Conservation (phyloP, 30 jellyfish, hydroid and myxozoan species). For the Hydractinia symbiolongicarpus region DNA sequence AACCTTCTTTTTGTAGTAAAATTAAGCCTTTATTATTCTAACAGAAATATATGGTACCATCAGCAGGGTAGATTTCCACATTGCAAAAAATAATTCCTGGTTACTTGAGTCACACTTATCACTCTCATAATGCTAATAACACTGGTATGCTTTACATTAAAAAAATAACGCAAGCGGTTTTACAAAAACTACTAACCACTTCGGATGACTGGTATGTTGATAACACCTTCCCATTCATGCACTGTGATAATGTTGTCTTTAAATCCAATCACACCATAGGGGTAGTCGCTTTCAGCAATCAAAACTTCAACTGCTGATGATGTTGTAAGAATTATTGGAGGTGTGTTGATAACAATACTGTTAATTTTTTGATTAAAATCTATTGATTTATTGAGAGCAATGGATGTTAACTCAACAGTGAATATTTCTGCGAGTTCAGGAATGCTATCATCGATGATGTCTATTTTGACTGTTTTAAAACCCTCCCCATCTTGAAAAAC, state of each 20-base stretch:
- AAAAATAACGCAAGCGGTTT: too few relatives aligned
- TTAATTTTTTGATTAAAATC: slow-evolving; percentile 19
- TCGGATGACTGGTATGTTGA: slow-evolving; percentile 61
- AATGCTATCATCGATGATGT: slow-evolving; percentile 45
- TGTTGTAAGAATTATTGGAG: slow-evolving; percentile 55
- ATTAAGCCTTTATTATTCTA: too few relatives aligned
- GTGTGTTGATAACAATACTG: slow-evolving; percentile 61
- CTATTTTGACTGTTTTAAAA: slow-evolving; percentile 29
- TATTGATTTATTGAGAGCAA: slow-evolving; percentile 25
- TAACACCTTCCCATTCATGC: slow-evolving; percentile 66
- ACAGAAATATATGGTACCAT: too few relatives aligned
- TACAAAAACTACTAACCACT: slow-evolving; percentile 42
- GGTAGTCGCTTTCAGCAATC: slow-evolving; percentile 73
- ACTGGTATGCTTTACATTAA: too few relatives aligned
- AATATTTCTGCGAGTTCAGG: slow-evolving; percentile 81
- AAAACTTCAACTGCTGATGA: slow-evolving; percentile 34
- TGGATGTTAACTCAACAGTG: slow-evolving; percentile 46
- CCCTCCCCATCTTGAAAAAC: slow-evolving; percentile 48
- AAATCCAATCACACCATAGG: slow-evolving; percentile 78
- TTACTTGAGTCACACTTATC: too few relatives aligned
- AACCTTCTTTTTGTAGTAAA: too few relatives aligned
- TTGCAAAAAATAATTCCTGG: too few relatives aligned
- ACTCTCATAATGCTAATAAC: too few relatives aligned
- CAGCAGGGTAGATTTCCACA: too few relatives aligned
- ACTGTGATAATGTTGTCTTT: slow-evolving; percentile 19